A percentile compares a stretch with the other conserved stretches of the same genome.
Evolutionary conservation across 2,888 invertebrate genomes (phyloP).

Genomic region (Colostygia pectinataria): DNA sequence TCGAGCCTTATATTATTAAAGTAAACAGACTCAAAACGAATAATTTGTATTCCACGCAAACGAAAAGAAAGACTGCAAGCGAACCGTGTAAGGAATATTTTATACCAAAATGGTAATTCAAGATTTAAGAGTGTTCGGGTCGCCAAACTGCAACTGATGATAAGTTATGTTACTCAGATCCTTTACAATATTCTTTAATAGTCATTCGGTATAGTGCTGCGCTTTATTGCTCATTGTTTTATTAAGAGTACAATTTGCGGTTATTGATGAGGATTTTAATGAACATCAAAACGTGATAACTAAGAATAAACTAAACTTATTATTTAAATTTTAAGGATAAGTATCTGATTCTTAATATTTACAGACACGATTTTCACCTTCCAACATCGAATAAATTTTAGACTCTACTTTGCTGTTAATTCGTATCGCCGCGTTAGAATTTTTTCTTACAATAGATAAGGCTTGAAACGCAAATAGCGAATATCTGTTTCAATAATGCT

Average conservation of each 20-base stretch:
- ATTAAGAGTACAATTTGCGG: conserved; percentile 37
- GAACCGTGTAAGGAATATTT: conserved; percentile 49
- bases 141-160: conserved; percentile 43
- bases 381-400: conserved; percentile 19
- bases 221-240: conserved; percentile 58
- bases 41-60: conserved; percentile 55
- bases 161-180: conserved; percentile 43
- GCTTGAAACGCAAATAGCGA: conserved; percentile 27
- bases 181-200: conserved; percentile 42
- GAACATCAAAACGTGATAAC: conserved; percentile 24
- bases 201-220: conserved; percentile 38
- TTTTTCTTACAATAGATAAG: conserved; percentile 23
- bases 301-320: conserved; percentile 11
- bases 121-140: conserved; percentile 44
- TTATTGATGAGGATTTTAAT: conserved; percentile 29
- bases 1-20: conserved; percentile 40
- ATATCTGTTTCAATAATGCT: conserved; percentile 28
- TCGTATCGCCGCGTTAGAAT: conserved; percentile 19
- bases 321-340: neutral
- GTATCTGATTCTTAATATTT: neutral
- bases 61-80: conserved; percentile 51
- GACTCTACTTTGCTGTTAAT: conserved; percentile 14
- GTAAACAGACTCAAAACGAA: conserved; percentile 43
- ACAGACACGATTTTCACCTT: conserved; percentile 8
- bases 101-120: conserved; percentile 51